Evolutionary conservation across 2,797 vertebrate species (phyloP).

Genomic region (Pelochelys cantorii): DNA sequence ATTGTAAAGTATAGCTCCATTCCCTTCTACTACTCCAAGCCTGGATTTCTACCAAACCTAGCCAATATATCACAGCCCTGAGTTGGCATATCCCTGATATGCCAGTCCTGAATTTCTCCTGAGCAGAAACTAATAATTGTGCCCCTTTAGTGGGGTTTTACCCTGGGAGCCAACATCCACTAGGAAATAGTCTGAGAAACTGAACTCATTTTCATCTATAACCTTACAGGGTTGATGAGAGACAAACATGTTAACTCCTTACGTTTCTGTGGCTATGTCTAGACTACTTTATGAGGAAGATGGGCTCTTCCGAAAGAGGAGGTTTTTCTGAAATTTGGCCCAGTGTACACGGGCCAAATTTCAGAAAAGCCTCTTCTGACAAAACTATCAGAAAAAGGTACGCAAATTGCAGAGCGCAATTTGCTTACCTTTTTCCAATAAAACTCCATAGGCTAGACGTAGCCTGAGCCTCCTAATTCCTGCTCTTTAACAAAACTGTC

Average conservation of each 20-base stretch:
- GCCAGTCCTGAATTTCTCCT: background rate
- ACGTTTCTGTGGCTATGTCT: too few species aligned
- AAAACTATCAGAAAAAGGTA: too few species aligned
- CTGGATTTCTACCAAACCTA: background rate
- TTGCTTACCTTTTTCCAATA: too few species aligned
- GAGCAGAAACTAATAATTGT: slow-evolving; percentile 1
- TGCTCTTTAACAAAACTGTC: fast-evolving
- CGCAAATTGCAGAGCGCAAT: too few species aligned
- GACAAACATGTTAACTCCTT: fast-evolving
- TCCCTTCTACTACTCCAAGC: background rate
- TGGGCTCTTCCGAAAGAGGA: too few species aligned
- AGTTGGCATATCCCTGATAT: background rate
- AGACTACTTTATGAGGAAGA: too few species aligned
- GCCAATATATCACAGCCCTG: background rate
- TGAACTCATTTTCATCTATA: slow-evolving; percentile 16
- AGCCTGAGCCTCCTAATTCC: background rate
- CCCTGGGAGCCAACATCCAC: background rate
- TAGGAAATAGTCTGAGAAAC: background rate
- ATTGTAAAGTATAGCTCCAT: background rate
- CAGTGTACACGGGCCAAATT: too few species aligned
- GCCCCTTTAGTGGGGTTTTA: background rate
- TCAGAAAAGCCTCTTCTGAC: too few species aligned
- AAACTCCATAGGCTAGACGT: too few species aligned
- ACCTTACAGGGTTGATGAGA: background rate
- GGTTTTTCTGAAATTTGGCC: too few species aligned